A percentile compares a stretch with the other conserved stretches of the same genome.
phyloP scores from a whole-genome alignment of 1,140 invertebrate species.

The Arctopsyche grandis region DNA sequence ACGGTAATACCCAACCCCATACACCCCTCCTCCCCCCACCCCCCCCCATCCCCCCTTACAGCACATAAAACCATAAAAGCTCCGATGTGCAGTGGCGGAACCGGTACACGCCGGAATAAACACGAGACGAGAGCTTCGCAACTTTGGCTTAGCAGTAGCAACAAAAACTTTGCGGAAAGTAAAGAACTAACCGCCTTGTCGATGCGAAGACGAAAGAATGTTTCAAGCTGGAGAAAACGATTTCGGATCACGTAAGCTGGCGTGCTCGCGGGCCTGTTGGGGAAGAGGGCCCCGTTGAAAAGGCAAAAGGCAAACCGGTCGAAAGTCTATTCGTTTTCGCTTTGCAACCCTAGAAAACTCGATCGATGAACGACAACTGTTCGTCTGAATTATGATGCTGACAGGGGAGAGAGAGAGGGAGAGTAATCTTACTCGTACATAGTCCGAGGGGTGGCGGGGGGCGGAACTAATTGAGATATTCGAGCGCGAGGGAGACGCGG shows the following conservation, averaged over 20 bases:
- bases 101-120: conserved; percentile 19
- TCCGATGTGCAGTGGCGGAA: not conserved
- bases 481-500: not conserved
- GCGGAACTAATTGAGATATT: conserved; percentile 19
- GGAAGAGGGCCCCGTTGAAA: not conserved
- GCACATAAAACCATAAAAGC: too few species aligned
- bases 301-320: conserved; percentile 1
- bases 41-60: too few species aligned
- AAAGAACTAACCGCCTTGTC: conserved; percentile 17
- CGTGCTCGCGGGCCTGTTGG: conserved; percentile 7
- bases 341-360: not conserved
- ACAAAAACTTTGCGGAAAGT: conserved; percentile 15
- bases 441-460: not conserved
- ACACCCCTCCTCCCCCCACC: too few species aligned
- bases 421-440: not conserved
- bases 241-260: conserved; percentile 40
- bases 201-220: not conserved
- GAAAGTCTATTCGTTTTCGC: not conserved
- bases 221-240: conserved; percentile 27
- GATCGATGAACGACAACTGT: conserved; percentile 15
- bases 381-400: not conserved
- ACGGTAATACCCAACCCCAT: too few species aligned
- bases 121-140: conserved; percentile 20
- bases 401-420: too few species aligned
- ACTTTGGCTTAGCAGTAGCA: conserved; percentile 16